Base-by-base conservation (phyloP, 2,888 invertebrate genomes). In the Pachycephus smyrnensis region DNA sequence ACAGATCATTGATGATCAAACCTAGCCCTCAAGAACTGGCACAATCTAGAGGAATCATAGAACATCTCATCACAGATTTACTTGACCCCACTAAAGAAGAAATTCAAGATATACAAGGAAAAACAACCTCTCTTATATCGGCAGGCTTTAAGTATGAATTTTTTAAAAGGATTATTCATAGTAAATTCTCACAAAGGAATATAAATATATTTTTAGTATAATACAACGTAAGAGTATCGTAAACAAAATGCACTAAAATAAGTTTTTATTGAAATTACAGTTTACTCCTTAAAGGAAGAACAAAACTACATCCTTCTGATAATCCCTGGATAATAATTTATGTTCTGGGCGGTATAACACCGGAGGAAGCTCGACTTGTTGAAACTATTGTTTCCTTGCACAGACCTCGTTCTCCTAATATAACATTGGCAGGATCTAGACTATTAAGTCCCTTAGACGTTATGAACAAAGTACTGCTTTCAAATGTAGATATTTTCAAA, bases 341-440 rank as follows among this genome's bases (percentile, higher is more conserved):
- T 86, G 92, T 95, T 12, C 89, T 95, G 15, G 95, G 96, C 11
- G 95, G 95, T 11, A 91, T 95, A 4, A 94, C 95, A 0, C 93
- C 94, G 0, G 94, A 94, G 80, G 95, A 96, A 89, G 94, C 93
- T 80, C 93, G 92, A 86, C 92, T 92, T 23, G 83, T 94, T 0
- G 92, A 93, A 71, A 86, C 89, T 68, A 81, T 85, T 68, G 71
- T 85, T n/a, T 80, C 82, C 0, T 75, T 76, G 9, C 84, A 82
- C 75, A 82, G 75, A 77, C 69, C 80, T 23, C 79, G 83, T 76
- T 80, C 76, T 73, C 84, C 83, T 9, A 85, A 84, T 76, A 82
- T 91, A 84, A 90, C 87, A 4, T 77, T 91, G 40, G 90, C 88
- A 69, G 91, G 91, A 12, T 89, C 90, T n/a, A 85, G 87, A 81